Evolutionary conservation across 2,113 vertebrate genomes (phyloP).

Genomic region (Furnarius figulus): DNA sequence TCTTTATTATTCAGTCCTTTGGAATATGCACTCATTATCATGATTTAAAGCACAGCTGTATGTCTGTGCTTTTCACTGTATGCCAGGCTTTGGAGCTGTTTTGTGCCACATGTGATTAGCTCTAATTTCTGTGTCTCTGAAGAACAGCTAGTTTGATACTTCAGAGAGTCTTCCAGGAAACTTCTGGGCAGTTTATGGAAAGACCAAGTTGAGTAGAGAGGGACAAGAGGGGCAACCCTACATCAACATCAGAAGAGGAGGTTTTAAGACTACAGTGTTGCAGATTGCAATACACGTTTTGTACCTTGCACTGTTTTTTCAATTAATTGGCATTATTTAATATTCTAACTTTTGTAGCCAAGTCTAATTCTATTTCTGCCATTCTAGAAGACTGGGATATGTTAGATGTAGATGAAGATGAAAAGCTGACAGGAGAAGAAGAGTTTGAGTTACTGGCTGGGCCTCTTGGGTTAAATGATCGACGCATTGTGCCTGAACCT

Average conservation of each 20-base stretch:
- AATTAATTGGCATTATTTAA: not conserved
- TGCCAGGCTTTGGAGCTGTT: not conserved
- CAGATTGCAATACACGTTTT: not conserved
- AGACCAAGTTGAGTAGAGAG: not conserved
- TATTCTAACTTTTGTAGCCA: not conserved
- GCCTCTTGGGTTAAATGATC: constrained; percentile 90
- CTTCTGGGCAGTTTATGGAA: not conserved
- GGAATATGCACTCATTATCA: not conserved
- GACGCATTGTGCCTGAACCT: constrained; percentile 88
- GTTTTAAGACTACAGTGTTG: not conserved
- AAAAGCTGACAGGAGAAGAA: constrained; percentile 94
- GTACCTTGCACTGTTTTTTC: not conserved
- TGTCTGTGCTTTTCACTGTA: not conserved
- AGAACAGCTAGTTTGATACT: not conserved
- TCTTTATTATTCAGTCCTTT: not conserved
- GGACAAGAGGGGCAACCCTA: not conserved
- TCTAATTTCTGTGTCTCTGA: not conserved
- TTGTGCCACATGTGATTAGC: not conserved
- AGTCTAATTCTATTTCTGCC: not conserved
- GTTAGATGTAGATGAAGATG: constrained; percentile 94
- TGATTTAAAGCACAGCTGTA: not conserved
- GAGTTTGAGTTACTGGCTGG: constrained; percentile 94
- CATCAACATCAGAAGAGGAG: not conserved
- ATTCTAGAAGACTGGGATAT: constrained; percentile 97
- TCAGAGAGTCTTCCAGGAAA: not conserved